Base-by-base conservation (phyloP, 2,888 invertebrate genomes). In the Thera obeliscata region DNA sequence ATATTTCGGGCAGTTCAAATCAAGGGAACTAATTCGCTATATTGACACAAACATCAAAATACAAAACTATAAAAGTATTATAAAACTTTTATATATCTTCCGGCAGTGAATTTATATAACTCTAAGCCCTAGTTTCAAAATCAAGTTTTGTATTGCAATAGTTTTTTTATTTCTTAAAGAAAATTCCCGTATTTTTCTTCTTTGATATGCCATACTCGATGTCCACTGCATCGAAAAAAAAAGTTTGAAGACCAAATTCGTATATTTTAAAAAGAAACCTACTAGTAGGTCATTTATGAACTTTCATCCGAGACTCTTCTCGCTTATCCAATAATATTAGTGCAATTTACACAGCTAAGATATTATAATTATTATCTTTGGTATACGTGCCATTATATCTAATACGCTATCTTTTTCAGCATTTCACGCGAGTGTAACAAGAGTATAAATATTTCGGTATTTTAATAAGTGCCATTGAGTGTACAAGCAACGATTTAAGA, bases 291-390 rank as follows among this genome's bases (percentile, higher is more conserved):
- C 33, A 46, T 46, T 46, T 33, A 50, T 22, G 1, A 50, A 41
- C 35, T 60, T 60, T 41, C 2, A 58, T 36, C 33, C 9, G 35
- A 55, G 55, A 46, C 55, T 35, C 55, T 11, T 41, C 11, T n/a
- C n/a, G 22, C 33, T 33, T 60, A 56, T 52, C 6, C 9, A 33
- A 46, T 52, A 33, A 52, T 46, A 35, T 36, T 56, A 52, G 35
- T 61, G 60, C 63, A 56, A 55, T 56, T 60, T 67, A 63, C 54
- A 48, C 61, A 65, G 55, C 61, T 64, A 61, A 50, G 43, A 41
- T 54, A 46, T 56, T 64, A 62, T 75, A 66, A 60, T 75, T 69
- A 72, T 69, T 74, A 66, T 90, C 88, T 90, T 90, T 90, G 90
- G 90, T 89, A 90, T 89, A 90, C 86, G 75, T 82, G 79, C 81